Conservation (phyloP, 2,888 invertebrate species). For the Notocelia uddmanniana region DNA sequence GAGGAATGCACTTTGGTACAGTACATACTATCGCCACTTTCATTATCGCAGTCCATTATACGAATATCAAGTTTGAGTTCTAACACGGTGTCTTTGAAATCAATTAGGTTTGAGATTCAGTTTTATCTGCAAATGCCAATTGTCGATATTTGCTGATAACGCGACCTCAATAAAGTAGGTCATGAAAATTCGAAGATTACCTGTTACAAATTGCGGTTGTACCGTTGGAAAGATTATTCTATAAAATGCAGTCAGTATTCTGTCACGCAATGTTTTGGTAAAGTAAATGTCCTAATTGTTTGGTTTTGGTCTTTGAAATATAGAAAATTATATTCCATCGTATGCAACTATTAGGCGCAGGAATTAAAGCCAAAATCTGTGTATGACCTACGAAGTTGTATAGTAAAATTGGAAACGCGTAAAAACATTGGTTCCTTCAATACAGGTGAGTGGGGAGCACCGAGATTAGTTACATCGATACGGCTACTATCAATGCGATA, state of each 20-base stretch:
- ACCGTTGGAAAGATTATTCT: not conserved
- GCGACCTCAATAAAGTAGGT: constrained; percentile 33
- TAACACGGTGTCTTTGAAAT: constrained; percentile 1
- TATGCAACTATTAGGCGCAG: not conserved
- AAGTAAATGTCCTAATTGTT: too few relatives aligned
- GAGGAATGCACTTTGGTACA: constrained; percentile 16
- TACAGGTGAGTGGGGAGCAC: constrained; percentile 55
- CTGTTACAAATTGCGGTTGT: not conserved
- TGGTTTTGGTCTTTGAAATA: too few relatives aligned
- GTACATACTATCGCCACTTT: constrained; percentile 17
- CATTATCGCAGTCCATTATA: constrained; percentile 20
- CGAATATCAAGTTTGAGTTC: not conserved
- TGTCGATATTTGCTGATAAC: constrained; percentile 33
- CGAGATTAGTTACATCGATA: constrained; percentile 62
- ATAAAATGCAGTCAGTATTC: too few relatives aligned
- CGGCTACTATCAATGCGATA: constrained; percentile 60
- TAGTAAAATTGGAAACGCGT: not conserved
- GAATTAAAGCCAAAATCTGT: not conserved
- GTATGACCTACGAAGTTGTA: not conserved
- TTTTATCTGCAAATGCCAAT: constrained; percentile 16
- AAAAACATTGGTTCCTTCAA: constrained; percentile 41
- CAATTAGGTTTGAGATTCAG: not conserved
- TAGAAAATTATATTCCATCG: too few relatives aligned
- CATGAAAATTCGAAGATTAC: constrained; percentile 23
- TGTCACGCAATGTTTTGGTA: too few relatives aligned